Percentiles rank a stretch among this genome's conserved stretches.
Evolutionary conservation across 1,140 invertebrate genomes (phyloP).

Genomic region (Lerema accius): DNA sequence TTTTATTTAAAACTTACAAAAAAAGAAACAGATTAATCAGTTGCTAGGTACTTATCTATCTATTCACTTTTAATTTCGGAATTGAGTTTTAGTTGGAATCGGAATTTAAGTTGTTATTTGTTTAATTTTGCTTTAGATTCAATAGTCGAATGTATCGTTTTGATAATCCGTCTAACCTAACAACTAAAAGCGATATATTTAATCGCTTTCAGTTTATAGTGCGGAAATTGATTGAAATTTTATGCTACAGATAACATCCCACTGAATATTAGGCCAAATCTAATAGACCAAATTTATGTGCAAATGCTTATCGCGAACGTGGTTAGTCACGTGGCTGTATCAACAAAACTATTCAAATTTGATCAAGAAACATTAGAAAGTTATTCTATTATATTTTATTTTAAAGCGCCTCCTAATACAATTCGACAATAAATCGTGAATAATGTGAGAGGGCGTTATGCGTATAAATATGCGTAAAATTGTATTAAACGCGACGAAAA

Average conservation of each 20-base stretch:
- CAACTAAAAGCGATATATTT: neutral
- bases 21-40: too few relatives aligned
- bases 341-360: conserved; percentile 64
- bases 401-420: conserved; percentile 32
- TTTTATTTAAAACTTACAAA: too few relatives aligned
- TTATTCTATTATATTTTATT: conserved; percentile 46
- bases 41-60: too few relatives aligned
- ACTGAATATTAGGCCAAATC: conserved; percentile 68
- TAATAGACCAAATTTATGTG: conserved; percentile 73
- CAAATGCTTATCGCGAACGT: conserved; percentile 59
- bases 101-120: too few relatives aligned
- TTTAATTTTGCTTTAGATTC: too few relatives aligned
- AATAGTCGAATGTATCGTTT: too few relatives aligned
- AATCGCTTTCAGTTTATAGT: conserved; percentile 2
- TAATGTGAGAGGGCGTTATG: conserved; percentile 30
- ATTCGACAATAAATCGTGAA: conserved; percentile 34
- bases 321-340: conserved; percentile 61
- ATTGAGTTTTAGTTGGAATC: too few relatives aligned
- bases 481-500: too few relatives aligned
- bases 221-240: conserved; percentile 46
- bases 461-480: conserved; percentile 13
- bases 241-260: conserved; percentile 67
- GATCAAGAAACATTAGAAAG: conserved; percentile 58
- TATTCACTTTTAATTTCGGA: too few relatives aligned
- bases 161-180: too few relatives aligned